These are phyloP conservation scores for Emydoidea blandingii DNA, from an alignment of 2,797 vertebrate genomes.

Conservation along the genomic window DNA sequence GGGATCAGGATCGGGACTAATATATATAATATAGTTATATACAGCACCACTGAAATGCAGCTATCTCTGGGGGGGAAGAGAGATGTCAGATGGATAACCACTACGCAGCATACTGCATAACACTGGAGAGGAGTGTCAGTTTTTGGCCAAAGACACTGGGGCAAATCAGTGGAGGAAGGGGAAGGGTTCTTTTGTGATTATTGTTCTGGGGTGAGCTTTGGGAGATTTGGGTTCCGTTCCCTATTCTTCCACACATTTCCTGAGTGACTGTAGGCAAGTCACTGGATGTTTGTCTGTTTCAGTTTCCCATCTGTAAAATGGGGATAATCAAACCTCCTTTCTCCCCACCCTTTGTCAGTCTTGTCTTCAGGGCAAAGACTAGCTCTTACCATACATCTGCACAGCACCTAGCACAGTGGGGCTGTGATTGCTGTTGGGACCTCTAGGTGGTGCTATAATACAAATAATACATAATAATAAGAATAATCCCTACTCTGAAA, in stretches of 20 bases:
- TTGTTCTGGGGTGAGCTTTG: neutral
- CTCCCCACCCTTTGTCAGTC: neutral
- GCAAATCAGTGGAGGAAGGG: neutral
- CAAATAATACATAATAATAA: neutral
- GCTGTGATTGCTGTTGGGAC: neutral
- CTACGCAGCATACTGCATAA: neutral
- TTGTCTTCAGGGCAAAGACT: neutral
- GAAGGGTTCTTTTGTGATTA: neutral
- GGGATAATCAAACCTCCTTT: neutral
- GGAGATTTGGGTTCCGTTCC: neutral
- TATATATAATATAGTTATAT: neutral
- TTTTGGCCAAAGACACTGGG: neutral
- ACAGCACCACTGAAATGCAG: neutral
- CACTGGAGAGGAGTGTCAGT: neutral
- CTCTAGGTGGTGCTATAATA: fast-evolving
- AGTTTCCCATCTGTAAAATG: neutral
- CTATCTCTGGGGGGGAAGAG: neutral
- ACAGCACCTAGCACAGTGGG: neutral
- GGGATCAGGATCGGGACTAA: neutral
- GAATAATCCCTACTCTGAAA: neutral
- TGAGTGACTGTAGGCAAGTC: neutral
- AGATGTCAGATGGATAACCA: neutral
- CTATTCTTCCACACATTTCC: neutral
- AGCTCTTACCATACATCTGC: neutral
- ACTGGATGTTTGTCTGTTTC: neutral